These are phyloP conservation scores for Drosophila asahinai DNA, from an alignment of 1,140 invertebrate genomes.

Conservation along the genomic window DNA sequence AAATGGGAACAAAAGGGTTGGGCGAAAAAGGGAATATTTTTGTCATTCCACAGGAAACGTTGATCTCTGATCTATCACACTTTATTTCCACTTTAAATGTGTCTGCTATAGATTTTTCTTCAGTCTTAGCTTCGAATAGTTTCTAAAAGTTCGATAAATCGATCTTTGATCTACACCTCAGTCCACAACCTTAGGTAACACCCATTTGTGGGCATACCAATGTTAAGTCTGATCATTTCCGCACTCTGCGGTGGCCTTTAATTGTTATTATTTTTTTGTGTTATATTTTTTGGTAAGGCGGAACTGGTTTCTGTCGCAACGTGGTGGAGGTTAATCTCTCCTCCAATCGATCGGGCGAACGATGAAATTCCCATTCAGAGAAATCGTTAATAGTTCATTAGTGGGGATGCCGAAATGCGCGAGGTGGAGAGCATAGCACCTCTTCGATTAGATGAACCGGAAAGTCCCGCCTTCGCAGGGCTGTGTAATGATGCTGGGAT, in stretches of 20 bases:
- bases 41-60: neutral
- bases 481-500: slow-evolving; percentile 5
- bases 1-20: neutral
- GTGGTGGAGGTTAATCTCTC: slow-evolving; percentile 74
- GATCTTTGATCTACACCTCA: slow-evolving; percentile 1
- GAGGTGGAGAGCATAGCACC: slow-evolving; percentile 9
- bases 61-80: neutral
- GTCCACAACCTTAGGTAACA: neutral
- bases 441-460: slow-evolving; percentile 16
- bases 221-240: slow-evolving; percentile 29
- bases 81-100: too few relatives aligned
- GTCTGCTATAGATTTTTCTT: too few relatives aligned
- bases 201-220: slow-evolving; percentile 34
- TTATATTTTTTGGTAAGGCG: slow-evolving; percentile 20
- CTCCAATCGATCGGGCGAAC: slow-evolving; percentile 38
- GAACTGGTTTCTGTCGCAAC: slow-evolving; percentile 66
- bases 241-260: slow-evolving; percentile 30
- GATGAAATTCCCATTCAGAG: slow-evolving; percentile 44
- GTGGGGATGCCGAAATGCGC: slow-evolving; percentile 39
- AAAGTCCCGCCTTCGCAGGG: slow-evolving; percentile 16
- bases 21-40: neutral
- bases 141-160: neutral
- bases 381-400: slow-evolving; percentile 61
- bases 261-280: slow-evolving; percentile 25
- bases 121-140: neutral